These are phyloP conservation scores for Cordylochernes scorpioides DNA, from an alignment of 2,888 invertebrate species.

Conservation along the genomic window DNA sequence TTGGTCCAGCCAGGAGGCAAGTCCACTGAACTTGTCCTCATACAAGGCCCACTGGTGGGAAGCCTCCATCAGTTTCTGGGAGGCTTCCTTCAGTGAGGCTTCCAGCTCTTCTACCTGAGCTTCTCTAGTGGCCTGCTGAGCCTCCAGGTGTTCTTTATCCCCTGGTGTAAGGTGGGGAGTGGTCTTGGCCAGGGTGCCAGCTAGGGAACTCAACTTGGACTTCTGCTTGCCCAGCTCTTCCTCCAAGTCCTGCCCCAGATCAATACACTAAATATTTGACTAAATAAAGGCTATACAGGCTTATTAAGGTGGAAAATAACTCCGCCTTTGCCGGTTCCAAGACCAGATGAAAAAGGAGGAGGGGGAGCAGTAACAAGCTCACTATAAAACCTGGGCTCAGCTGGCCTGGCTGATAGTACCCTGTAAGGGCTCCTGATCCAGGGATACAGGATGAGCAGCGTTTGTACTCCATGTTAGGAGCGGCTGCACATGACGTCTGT, in stretches of 20 bases:
- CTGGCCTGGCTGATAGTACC: too few species aligned
- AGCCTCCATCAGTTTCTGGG: constrained; percentile 35
- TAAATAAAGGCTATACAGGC: too few species aligned
- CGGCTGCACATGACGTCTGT: too few species aligned
- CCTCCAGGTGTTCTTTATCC: constrained; percentile 55
- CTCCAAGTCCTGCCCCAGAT: constrained; percentile 43
- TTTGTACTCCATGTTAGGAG: too few species aligned
- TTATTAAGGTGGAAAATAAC: too few species aligned
- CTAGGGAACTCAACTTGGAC: constrained; percentile 43
- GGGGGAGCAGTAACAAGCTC: too few species aligned
- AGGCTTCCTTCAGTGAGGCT: constrained; percentile 16
- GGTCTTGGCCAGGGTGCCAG: constrained; percentile 35
- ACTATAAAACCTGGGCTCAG: too few species aligned
- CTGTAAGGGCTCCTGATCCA: too few species aligned
- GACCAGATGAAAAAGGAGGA: too few species aligned
- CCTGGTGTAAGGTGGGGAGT: constrained; percentile 43
- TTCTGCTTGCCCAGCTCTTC: constrained; percentile 48
- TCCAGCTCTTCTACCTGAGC: constrained; percentile 6
- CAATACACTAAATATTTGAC: too few species aligned
- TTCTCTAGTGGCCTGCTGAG: constrained; percentile 28
- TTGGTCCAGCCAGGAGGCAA: constrained; percentile 56
- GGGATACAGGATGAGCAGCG: too few species aligned
- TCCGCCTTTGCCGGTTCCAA: too few species aligned
- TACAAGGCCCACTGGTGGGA: constrained; percentile 74
- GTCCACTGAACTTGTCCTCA: constrained; percentile 50